These are phyloP conservation scores for Reticulitermes speratus DNA, from an alignment of 1,140 invertebrate species.

Conservation along the genomic window DNA sequence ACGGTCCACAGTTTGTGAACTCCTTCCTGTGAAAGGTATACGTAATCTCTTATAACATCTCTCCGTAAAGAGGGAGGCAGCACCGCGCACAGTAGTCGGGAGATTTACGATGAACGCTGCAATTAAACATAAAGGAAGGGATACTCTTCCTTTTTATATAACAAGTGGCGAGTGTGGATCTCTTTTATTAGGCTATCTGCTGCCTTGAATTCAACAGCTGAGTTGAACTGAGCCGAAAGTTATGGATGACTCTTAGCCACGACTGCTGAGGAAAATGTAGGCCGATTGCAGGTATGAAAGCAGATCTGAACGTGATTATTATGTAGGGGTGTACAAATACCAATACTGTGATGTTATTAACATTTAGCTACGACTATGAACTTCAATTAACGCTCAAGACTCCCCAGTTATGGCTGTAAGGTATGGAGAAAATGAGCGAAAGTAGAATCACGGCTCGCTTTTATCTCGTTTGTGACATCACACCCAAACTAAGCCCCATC, in stretches of 20 bases:
- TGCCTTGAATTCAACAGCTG: neutral
- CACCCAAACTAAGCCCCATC: too few species aligned
- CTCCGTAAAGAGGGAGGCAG: neutral
- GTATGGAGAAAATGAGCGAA: too few species aligned
- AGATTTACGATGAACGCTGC: conserved; percentile 10
- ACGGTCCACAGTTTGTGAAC: neutral
- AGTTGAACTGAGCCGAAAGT: neutral
- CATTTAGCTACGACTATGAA: too few species aligned
- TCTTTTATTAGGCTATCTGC: neutral
- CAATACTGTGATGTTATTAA: too few species aligned
- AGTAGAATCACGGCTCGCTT: too few species aligned
- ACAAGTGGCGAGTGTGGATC: neutral
- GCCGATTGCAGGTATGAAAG: neutral
- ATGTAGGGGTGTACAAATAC: neutral
- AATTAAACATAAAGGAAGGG: neutral
- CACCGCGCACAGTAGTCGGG: neutral
- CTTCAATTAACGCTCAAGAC: too few species aligned
- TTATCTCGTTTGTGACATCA: too few species aligned
- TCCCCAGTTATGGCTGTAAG: too few species aligned
- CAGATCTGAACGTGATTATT: neutral
- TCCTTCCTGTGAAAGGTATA: neutral
- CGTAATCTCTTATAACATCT: neutral
- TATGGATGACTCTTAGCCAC: neutral
- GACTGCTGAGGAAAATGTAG: neutral
- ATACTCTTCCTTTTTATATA: neutral